Percentiles rank a stretch among this genome's conserved stretches.
Conservation (phyloP, 2,888 invertebrate species). For the Apotomis betuletana region DNA sequence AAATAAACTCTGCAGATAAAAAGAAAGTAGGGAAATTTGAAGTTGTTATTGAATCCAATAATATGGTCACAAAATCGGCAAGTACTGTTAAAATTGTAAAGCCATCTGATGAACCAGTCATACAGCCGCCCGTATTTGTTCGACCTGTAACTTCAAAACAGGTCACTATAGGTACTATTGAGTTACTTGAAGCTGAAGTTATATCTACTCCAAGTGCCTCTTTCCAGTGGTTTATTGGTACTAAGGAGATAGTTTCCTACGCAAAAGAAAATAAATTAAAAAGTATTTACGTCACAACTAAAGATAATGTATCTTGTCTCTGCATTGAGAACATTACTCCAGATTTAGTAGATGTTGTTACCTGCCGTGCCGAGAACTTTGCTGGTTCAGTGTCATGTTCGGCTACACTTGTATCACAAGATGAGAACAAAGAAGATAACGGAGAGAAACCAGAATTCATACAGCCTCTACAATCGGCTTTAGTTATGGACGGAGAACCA, state of each 20-base stretch:
- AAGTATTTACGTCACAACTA: constrained; percentile 87
- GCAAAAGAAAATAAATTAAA: constrained; percentile 85
- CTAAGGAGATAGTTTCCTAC: constrained; percentile 85
- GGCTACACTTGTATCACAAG: constrained; percentile 86
- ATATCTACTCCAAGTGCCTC: constrained; percentile 90
- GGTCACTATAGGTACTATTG: constrained; percentile 88
- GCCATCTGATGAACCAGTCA: constrained; percentile 83
- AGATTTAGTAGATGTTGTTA: constrained; percentile 89
- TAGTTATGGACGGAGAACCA: constrained; percentile 95
- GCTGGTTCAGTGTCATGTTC: constrained; percentile 95
- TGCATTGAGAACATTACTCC: constrained; percentile 88
- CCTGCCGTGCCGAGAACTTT: constrained; percentile 95
- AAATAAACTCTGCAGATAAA: constrained; percentile 86
- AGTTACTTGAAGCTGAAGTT: constrained; percentile 90
- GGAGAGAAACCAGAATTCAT: constrained; percentile 88
- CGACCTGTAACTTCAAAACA: constrained; percentile 88
- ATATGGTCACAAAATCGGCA: constrained; percentile 90
- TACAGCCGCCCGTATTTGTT: constrained; percentile 88
- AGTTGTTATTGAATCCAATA: constrained; percentile 90
- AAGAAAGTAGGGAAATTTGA: constrained; percentile 95
- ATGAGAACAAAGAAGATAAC: constrained; percentile 69
- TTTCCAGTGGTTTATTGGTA: constrained; percentile 94
- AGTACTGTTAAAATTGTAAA: constrained; percentile 91
- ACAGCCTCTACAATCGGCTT: constrained; percentile 87
- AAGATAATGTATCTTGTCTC: constrained; percentile 90